Percentiles rank a stretch among this genome's conserved stretches.
These are phyloP conservation scores for Isotomurus palustris DNA, from an alignment of 2,888 invertebrate species.

Conservation along the genomic window DNA sequence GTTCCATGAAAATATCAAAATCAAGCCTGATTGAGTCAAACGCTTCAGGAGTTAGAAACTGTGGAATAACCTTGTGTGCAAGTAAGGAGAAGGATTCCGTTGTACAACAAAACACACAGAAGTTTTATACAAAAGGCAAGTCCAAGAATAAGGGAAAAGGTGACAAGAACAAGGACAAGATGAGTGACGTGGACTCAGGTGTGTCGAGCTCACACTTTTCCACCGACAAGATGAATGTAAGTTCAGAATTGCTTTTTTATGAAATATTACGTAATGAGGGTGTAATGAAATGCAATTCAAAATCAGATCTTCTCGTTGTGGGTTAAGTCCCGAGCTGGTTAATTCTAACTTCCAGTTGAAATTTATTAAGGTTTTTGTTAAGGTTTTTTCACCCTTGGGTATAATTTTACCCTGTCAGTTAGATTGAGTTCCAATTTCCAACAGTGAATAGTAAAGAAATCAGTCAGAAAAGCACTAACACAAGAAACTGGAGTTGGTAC, in stretches of 20 bases:
- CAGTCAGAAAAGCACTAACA: too few relatives aligned
- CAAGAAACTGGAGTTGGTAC: too few relatives aligned
- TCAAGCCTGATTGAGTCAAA: background rate
- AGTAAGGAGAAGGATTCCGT: background rate
- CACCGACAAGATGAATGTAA: conserved; percentile 22
- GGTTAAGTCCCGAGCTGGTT: too few relatives aligned
- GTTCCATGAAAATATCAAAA: background rate
- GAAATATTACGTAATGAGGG: background rate
- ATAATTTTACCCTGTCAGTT: too few relatives aligned
- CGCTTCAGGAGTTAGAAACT: background rate
- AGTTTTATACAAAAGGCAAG: conserved; percentile 21
- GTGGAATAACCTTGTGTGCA: background rate
- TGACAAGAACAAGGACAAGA: conserved; percentile 18
- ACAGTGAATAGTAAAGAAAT: too few relatives aligned
- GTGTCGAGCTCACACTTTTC: conserved; percentile 33
- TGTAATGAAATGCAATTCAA: too few relatives aligned
- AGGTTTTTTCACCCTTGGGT: too few relatives aligned
- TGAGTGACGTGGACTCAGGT: conserved; percentile 37
- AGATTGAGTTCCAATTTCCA: too few relatives aligned
- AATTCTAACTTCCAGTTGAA: too few relatives aligned
- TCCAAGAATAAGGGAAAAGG: conserved; percentile 24
- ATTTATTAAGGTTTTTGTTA: too few relatives aligned
- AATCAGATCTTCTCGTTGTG: too few relatives aligned
- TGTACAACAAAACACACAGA: conserved; percentile 12
- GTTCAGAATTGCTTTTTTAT: background rate